Evolutionary conservation across 2,888 invertebrate species (phyloP), one percentile per base, ranked within the genome.

Genomic region (Zaprionus bogoriensis): DNA sequence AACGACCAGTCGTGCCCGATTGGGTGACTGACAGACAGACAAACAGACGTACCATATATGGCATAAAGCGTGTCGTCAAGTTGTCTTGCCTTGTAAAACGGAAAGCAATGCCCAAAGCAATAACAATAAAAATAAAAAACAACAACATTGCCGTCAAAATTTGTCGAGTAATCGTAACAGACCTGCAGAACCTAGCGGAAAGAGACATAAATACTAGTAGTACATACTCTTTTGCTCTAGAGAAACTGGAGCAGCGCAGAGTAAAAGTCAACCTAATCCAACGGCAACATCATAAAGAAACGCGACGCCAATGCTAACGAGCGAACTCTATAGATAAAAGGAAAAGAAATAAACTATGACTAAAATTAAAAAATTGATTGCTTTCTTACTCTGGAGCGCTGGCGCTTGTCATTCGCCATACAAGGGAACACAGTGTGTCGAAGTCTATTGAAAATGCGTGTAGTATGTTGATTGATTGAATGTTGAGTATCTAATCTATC

Each of bases 301-400:
- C 52, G 17, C 39, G 50, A 67, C 55, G 52, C 62, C 58, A 59
- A 62, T 48, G 57, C 47, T 52, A 55, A 65, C 63, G 52, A 52
- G 45, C 48, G 52, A 55, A 14, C 30, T 57, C 44, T 41, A 44
- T 65, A 65, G 66, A 69, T 41, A 57, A 46, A 38, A 23, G 20
- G 6, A 44, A 45, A 30, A 51, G 48, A 51, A 60, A 61, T 66
- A 55, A 77, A 69, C 50, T 55, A 64, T 74, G 57, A 72, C 59
- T 55, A 60, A 75, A 73, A 74, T 71, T 75, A 68, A 67, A 63
- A 58, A 69, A 81, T 80, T 80, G 78, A 84, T 80, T 80, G 81
- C 80, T 77, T 79, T 74, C 62, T 66, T 67, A 60, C 46, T n/a
- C 12, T 22, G 4, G n/a, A n/a, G 41, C 14, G 32, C 74, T 61